Evolutionary conservation across 2,888 invertebrate genomes (phyloP).

Genomic region (Eustalomyia histrio): DNA sequence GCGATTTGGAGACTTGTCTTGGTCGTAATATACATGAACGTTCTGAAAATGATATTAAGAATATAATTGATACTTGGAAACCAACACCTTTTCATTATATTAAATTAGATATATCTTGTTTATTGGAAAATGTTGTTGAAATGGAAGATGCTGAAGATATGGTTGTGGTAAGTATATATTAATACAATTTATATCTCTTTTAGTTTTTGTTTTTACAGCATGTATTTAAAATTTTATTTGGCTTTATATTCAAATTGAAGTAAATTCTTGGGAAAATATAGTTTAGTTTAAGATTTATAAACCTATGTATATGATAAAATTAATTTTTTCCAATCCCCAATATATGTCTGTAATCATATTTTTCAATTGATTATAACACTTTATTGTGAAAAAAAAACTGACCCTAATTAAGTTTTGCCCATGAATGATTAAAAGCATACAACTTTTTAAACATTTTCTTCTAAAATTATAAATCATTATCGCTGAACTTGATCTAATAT

Average conservation of each 20-base stretch:
- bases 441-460: no score
- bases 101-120: constrained; percentile 88
- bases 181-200: constrained; percentile 8
- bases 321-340: no score
- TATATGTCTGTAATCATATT: no score
- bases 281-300: no score
- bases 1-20: constrained; percentile 87
- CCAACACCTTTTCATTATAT: constrained; percentile 90
- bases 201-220: constrained; percentile 18
- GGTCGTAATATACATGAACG: constrained; percentile 93
- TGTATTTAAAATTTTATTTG: not conserved
- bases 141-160: constrained; percentile 87
- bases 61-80: constrained; percentile 86
- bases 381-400: no score
- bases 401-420: no score
- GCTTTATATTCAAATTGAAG: not conserved
- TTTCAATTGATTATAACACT: no score
- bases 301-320: no score
- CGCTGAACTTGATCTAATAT: no score
- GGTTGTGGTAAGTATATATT: constrained; percentile 76
- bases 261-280: no score
- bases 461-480: no score
- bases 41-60: constrained; percentile 87
- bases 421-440: no score
- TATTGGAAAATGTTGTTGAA: constrained; percentile 91